phyloP scores from a whole-genome alignment of 2,797 vertebrate species.

The Myiotriccus ornatus region DNA sequence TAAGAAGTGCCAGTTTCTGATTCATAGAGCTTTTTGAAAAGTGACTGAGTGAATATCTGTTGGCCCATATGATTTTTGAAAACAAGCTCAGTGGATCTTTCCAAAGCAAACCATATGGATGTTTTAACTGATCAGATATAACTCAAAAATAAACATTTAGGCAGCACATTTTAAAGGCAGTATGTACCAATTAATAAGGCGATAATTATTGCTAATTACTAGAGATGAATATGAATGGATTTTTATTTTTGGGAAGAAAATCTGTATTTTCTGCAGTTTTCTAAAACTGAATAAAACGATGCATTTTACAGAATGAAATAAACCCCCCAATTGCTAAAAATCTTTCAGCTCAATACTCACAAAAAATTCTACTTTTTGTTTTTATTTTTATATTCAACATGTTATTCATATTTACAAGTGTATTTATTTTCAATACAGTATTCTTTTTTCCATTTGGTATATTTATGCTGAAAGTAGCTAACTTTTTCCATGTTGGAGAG shows the following conservation, averaged over 20 bases:
- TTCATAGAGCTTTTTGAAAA: constrained; percentile 10
- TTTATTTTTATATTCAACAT: background rate
- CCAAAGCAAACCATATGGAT: background rate
- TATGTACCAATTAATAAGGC: background rate
- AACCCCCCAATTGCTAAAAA: background rate
- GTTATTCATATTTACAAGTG: background rate
- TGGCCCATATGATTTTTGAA: background rate
- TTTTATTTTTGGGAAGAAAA: background rate
- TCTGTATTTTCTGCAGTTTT: background rate
- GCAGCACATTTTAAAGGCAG: background rate
- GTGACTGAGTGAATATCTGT: background rate
- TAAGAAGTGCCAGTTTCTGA: constrained; percentile 14
- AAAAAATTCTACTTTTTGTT: background rate
- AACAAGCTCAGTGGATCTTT: background rate
- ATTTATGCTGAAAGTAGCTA: background rate
- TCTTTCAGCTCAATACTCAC: background rate
- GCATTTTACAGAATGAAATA: background rate
- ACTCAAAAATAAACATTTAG: background rate
- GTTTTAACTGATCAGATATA: background rate
- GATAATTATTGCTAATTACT: background rate
- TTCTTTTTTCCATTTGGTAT: background rate
- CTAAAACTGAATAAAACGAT: background rate
- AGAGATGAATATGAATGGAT: background rate
- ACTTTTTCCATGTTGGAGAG: background rate
- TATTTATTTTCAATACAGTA: background rate